Conservation (phyloP, 2,888 invertebrate species). For the Lasioglossum pauxillum region DNA sequence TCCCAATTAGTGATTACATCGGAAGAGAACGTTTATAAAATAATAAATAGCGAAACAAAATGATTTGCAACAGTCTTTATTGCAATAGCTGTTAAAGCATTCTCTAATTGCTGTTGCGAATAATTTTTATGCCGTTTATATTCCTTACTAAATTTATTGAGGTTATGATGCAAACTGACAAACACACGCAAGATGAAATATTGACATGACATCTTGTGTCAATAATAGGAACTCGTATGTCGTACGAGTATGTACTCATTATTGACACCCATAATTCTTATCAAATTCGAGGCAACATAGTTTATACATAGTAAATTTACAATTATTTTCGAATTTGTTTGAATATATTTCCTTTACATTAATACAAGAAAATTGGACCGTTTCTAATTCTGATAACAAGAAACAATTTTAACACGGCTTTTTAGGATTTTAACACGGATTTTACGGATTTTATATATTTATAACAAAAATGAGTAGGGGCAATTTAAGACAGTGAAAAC, state of each 20-base stretch:
- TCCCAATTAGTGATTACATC: not conserved
- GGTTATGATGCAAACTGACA: constrained; percentile 1
- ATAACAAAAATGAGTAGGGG: no score
- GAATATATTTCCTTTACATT: not conserved
- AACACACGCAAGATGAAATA: not conserved
- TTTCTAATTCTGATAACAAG: not conserved
- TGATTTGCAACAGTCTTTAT: not conserved
- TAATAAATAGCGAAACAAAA: not conserved
- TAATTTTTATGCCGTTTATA: not conserved
- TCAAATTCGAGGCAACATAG: not conserved
- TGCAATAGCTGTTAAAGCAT: not conserved
- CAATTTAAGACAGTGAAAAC: no score
- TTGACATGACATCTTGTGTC: not conserved
- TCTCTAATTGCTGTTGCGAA: not conserved
- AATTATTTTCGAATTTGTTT: not conserved
- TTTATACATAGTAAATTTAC: not conserved
- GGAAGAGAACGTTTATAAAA: not conserved
- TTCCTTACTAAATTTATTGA: not conserved
- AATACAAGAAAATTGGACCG: not conserved
- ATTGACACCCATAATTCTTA: not conserved
- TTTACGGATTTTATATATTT: no score
- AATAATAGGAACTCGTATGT: not conserved
- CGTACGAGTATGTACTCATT: not conserved
- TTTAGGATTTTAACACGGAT: no score
- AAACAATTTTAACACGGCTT: not conserved